Percentiles rank a stretch among this genome's conserved stretches.
These are phyloP conservation scores for Leguminivora glycinivorella DNA, from an alignment of 1,140 invertebrate species.

Conservation along the genomic window DNA sequence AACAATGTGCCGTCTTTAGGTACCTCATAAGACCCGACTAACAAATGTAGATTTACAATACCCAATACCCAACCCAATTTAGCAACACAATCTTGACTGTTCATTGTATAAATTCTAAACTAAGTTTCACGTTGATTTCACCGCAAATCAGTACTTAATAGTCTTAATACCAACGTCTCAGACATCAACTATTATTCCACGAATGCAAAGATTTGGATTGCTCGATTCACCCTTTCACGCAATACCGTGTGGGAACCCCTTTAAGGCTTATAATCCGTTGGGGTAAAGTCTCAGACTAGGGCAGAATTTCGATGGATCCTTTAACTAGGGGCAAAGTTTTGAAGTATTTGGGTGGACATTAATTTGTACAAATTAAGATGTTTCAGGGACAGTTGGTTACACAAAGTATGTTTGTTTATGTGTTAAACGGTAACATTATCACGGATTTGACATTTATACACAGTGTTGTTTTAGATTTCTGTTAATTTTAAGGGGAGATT, in stretches of 20 bases:
- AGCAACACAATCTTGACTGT: neutral
- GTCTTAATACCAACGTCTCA: neutral
- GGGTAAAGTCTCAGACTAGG: neutral
- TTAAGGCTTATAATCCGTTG: neutral
- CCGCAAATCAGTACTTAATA: constrained; percentile 5
- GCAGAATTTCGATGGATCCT: neutral
- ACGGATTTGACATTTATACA: too few relatives aligned
- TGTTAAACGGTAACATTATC: too few relatives aligned
- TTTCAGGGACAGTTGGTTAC: too few relatives aligned
- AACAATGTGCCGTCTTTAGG: too few relatives aligned
- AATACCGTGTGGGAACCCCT: neutral
- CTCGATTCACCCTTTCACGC: neutral
- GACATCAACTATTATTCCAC: neutral
- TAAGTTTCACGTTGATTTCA: neutral
- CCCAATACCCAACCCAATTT: too few relatives aligned
- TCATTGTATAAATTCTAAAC: neutral
- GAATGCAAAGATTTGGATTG: neutral
- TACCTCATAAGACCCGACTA: too few relatives aligned
- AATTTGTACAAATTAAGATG: neutral
- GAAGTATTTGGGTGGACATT: neutral
- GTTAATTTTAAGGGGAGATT: too few relatives aligned
- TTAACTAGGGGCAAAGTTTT: neutral
- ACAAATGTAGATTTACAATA: too few relatives aligned
- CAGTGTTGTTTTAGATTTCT: too few relatives aligned
- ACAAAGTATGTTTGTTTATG: too few relatives aligned